Base-by-base conservation (phyloP, 2,113 vertebrate species). In the Oncorhynchus masou region DNA sequence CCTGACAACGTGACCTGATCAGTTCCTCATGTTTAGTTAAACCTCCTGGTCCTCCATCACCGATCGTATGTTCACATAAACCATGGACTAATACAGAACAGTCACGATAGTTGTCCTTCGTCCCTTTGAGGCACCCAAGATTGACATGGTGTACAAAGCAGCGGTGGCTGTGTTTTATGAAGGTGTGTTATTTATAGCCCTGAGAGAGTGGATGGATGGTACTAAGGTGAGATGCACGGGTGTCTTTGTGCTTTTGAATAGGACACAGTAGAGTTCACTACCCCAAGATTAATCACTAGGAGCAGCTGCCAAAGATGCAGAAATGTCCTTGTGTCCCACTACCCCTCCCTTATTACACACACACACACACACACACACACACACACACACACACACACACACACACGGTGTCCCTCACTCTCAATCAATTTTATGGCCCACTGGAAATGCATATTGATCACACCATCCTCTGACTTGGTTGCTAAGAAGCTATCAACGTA, bases 101-200 rank as follows among this genome's bases (percentile, higher is more conserved):
- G 67, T 29, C 31, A 20, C 12, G 15, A 13, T 67, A 67, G 16
- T 67, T 31, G 65, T 67, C 65, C 27, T 2, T 29, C 13, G 65
- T 22, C 29, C 67, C 19, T 11, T 68, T 70, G 11, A 49, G 45
- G 16, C 4, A 49, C 25, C 70, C 49, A 65, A 45, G 71, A 68
- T 76, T 76, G 49, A 71, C 68, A 70, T 59, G 54, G 45, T 79
- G 51, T 49, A 64, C 73, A 77, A 74, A 8, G 20, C 70, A 60
- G 77, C 51, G 45, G 71, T 70, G 20, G n/a, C 68, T 48, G 8
- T 49, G 39, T 76, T 81, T 73, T 68, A 34, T 68, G 25, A 80
- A 34, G 70, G 5, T 74, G 39, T 71, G 67, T 71, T 83, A 86
- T 85, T 79, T 80, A 80, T 85, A 81, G 74, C 69, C 16, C 9